These are phyloP conservation scores for Malacoraja senta DNA, from an alignment of 2,797 vertebrate genomes.

Conservation along the genomic window DNA sequence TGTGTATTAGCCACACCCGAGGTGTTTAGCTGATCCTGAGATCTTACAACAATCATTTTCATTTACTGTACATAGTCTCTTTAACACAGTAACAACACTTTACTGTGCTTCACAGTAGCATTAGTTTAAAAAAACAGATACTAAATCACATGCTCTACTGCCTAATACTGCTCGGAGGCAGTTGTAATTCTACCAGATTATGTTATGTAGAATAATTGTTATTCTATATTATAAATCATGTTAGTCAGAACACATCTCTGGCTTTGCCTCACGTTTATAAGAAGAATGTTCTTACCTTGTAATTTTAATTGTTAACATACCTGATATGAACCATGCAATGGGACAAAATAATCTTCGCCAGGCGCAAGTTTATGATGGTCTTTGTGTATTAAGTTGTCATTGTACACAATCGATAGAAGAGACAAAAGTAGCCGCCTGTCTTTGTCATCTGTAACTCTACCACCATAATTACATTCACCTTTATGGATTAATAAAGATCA, in stretches of 20 bases:
- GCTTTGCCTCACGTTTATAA: background rate
- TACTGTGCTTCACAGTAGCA: too few species aligned
- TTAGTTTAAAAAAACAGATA: too few species aligned
- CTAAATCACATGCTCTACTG: background rate
- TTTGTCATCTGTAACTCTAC: constrained; percentile 90
- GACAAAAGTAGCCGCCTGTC: constrained; percentile 84
- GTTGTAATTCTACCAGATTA: too few species aligned
- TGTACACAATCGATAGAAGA: constrained; percentile 79
- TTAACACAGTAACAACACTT: background rate
- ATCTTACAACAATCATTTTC: too few species aligned
- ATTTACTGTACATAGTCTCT: too few species aligned
- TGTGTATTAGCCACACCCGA: background rate
- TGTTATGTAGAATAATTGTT: too few species aligned
- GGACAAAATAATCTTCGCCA: constrained; percentile 69
- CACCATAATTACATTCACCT: constrained; percentile 96
- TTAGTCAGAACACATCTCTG: background rate
- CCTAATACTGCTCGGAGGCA: background rate
- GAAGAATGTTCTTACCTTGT: background rate
- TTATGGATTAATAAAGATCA: constrained; percentile 29
- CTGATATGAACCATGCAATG: constrained; percentile 70
- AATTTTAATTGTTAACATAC: constrained; percentile 51
- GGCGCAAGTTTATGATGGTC: constrained; percentile 68
- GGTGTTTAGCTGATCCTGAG: too few species aligned
- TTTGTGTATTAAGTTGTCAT: constrained; percentile 64
- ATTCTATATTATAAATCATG: background rate